phyloP scores from a whole-genome alignment of 2,888 invertebrate species.

The Pterostichus madidus region DNA sequence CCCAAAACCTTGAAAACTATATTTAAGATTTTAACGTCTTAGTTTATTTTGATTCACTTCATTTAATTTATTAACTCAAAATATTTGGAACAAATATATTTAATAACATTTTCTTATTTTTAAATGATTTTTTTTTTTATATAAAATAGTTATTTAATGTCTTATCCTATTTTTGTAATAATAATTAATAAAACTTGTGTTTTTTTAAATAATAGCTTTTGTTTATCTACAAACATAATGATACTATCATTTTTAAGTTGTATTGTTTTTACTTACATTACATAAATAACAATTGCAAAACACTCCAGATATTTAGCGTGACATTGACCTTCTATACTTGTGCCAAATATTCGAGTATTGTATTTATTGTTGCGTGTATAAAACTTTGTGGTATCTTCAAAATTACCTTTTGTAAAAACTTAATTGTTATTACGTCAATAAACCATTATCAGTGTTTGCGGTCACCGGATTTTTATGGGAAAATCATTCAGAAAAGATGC shows the following conservation, averaged over 20 bases:
- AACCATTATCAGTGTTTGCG: neutral
- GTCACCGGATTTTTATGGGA: neutral
- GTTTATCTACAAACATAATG: neutral
- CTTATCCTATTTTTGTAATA: neutral
- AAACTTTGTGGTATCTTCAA: conserved; percentile 1
- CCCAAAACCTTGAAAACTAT: conserved; percentile 21
- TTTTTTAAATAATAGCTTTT: too few species aligned
- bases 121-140: neutral
- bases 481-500: neutral
- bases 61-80: conserved; percentile 17
- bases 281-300: neutral
- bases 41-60: conserved; percentile 37
- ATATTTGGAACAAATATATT: neutral
- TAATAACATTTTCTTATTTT: too few species aligned
- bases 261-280: neutral
- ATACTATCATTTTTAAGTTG: conserved; percentile 4
- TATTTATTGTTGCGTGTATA: neutral
- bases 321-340: conserved; percentile 22
- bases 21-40: neutral
- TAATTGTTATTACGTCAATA: neutral
- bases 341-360: conserved; percentile 1
- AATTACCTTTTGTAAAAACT: neutral
- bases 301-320: conserved; percentile 10
- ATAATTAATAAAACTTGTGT: too few species aligned
- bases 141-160: neutral